Percentiles rank a stretch among this genome's conserved stretches.
phyloP scores from a whole-genome alignment of 2,888 invertebrate genomes.

The Hirudinaria manillensis region DNA sequence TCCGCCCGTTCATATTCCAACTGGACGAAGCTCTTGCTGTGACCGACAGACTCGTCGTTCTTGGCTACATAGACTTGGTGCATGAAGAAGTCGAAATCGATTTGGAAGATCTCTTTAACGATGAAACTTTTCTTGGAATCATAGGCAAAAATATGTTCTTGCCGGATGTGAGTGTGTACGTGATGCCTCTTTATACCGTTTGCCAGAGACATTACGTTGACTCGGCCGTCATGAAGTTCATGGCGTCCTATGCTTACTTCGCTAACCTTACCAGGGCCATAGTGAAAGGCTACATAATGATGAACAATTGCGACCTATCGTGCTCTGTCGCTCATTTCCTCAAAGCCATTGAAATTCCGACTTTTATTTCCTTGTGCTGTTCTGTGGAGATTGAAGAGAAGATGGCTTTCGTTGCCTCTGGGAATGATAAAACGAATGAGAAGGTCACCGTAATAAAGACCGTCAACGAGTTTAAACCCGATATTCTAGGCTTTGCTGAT shows the following conservation, averaged over 20 bases:
- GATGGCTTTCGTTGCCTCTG: too few relatives aligned
- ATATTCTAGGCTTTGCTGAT: too few relatives aligned
- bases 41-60: not conserved
- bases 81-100: not conserved
- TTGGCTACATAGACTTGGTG: not conserved
- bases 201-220: conserved; percentile 2
- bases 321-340: not conserved
- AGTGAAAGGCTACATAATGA: not conserved
- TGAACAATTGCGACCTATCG: conserved; percentile 4
- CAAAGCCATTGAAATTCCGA: too few relatives aligned
- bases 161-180: not conserved
- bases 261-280: not conserved
- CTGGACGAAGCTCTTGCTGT: too few relatives aligned
- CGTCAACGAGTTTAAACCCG: too few relatives aligned
- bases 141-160: not conserved
- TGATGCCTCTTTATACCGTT: not conserved
- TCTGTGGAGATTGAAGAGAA: too few relatives aligned
- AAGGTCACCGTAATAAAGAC: too few relatives aligned
- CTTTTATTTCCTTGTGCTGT: too few relatives aligned
- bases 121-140: not conserved
- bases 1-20: too few relatives aligned
- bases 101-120: not conserved
- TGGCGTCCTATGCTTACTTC: not conserved
- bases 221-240: not conserved
- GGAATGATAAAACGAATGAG: too few relatives aligned